Evolutionary conservation across 1,140 invertebrate genomes (phyloP), one percentile per base, ranked within the genome.

Genomic region (Trachymyrmex septentrionalis): DNA sequence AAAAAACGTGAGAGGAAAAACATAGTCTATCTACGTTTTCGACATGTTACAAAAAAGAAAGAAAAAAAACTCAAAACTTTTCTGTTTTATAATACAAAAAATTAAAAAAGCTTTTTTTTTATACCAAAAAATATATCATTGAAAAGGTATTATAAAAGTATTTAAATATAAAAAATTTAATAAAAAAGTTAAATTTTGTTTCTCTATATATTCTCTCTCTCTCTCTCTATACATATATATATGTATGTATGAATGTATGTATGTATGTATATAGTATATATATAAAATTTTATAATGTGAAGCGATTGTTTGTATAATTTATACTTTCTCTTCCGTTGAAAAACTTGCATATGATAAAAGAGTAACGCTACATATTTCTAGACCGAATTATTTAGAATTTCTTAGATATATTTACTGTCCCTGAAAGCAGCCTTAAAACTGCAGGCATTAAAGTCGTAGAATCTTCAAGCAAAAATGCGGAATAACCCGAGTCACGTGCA

Each of bases 361-460:
- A 61, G 9, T 27, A 24, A 61, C 10, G 16, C 24, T 59, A 24
- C 27, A 77, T 77, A 44, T 24, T 72, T 38, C 6, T n/a, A 44
- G 85, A 73, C 34, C 4, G 0, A 80, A 67, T 3, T 80, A 16
- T 67, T 80, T 67, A 69, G 6, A 0, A 69, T 69, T 34, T 55
- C 61, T 34, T 21, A 12, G 9, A 21, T 67, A 63, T 44, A 77
- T 63, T 24, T 61, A 21, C 34, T 57, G 86, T 72, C 86, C 87
- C 77, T 88, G 87, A 87, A 86, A 64, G 92, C 88, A 92, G 63
- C 92, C 92, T 24, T 93, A 92, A 86, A 91, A 86, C 67, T 90
- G 87, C 86, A 44, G 71, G 86, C 88, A 92, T 93, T 93, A 91
- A 87, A 86, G 66, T 76, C 69, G 77, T 78, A 59, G 71, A 87